phyloP scores from a whole-genome alignment of 2,113 vertebrate species.

The Aptenodytes forsteri region DNA sequence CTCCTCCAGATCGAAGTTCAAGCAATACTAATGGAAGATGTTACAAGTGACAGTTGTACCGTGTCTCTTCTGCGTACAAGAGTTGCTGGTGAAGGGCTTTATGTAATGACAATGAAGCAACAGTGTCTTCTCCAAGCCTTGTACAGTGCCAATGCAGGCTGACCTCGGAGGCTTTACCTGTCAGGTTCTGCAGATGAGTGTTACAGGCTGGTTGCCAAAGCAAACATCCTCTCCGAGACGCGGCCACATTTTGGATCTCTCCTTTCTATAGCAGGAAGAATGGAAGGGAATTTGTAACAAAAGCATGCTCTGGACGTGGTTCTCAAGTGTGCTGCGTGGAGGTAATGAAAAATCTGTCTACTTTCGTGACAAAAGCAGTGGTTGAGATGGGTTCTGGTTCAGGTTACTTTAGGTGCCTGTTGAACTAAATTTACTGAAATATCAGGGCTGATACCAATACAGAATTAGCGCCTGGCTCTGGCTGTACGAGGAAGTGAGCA shows the following conservation, averaged over 20 bases:
- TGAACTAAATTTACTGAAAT: background rate
- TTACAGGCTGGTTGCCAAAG: background rate
- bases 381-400: background rate
- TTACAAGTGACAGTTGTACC: background rate
- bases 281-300: background rate
- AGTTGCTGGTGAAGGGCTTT: background rate
- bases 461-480: fast-evolving
- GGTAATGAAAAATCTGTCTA: background rate
- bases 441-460: background rate
- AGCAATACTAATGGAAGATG: background rate
- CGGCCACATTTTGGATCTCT: fast-evolving
- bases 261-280: background rate
- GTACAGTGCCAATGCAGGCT: background rate
- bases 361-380: background rate
- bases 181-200: background rate
- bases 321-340: background rate
- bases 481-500: background rate
- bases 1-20: background rate
- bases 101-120: background rate
- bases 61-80: fast-evolving
- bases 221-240: background rate
- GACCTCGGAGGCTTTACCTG: background rate
- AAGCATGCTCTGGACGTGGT: background rate
- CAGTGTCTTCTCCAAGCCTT: background rate
- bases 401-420: background rate